Base-by-base conservation (phyloP, 2,797 vertebrate species). In the Sparus aurata region DNA sequence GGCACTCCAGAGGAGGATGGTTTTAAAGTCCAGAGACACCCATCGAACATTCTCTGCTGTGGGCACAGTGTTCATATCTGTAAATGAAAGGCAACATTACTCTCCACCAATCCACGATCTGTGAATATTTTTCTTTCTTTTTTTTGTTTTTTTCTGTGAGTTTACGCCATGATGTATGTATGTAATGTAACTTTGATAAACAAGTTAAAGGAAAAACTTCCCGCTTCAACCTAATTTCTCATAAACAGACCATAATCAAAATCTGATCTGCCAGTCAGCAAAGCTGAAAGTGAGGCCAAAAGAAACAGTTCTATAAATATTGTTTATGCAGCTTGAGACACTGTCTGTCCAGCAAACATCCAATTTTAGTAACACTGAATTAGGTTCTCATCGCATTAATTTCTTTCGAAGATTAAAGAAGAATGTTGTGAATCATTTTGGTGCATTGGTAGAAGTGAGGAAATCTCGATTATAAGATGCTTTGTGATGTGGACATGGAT, bases 1-100 rank as follows among this genome's bases (percentile, higher is more conserved):
- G 11, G 92, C 90, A 0, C 94, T 91, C 98, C 98, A 99, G 1
- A 59, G 93, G 15, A 99, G 85, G 81, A 96, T 82, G 12, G 97
- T 98, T 93, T 97, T 97, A 87, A 98, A 98, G 90, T 99, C 97
- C 88, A 94, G 86, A 69, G 98, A 99, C 60, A 91, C 88, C 98
- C 97, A 98, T 18, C 0, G 84, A 0, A 95, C 52, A 1, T 94
- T 79, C 49, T 89, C 79, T 18, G 89, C 92, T 75, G 50, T 87
- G 1, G 85, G 83, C 0, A 22, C 20, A 2, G 12, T 3, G 5
- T 47, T 6, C 0, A 15, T 8, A 12, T 78, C 87, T 93, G 43
- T 2, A 47, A 60, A 79, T 0, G 0, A 53, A 84, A 83, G 23
- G 3, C 16, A 71, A 18, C 11, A 30, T 62, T 0, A 76, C 0